Percentiles rank a stretch among this genome's conserved stretches.
Evolutionary conservation across 2,888 invertebrate species (phyloP).

Genomic region (Pristionchus japonicus): DNA sequence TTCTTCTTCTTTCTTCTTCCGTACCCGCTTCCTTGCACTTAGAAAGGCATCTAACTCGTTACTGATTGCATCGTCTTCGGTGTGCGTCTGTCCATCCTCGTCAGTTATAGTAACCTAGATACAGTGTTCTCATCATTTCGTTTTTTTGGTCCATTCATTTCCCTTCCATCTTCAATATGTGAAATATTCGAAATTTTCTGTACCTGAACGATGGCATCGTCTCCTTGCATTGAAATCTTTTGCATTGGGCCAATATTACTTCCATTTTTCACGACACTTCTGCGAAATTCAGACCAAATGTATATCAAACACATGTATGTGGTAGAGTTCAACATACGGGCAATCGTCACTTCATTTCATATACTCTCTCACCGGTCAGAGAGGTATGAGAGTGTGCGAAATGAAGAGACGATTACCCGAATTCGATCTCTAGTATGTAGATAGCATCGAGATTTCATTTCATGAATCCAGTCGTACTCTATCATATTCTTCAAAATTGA

Average conservation of each 20-base stretch:
- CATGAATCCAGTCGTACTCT: neutral
- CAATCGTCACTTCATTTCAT: too few species aligned
- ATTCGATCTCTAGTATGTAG: too few species aligned
- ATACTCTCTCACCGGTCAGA: too few species aligned
- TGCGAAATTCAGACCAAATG: neutral
- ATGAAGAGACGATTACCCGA: too few species aligned
- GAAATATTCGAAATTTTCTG: neutral
- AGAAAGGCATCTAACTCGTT: conserved; percentile 67
- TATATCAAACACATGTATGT: too few species aligned
- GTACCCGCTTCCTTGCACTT: conserved; percentile 67
- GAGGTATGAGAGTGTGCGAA: too few species aligned
- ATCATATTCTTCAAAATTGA: neutral
- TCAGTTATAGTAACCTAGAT: conserved; percentile 68
- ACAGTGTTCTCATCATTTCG: too few species aligned
- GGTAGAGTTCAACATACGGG: too few species aligned
- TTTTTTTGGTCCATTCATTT: neutral
- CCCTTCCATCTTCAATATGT: neutral
- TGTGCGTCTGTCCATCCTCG: conserved; percentile 62
- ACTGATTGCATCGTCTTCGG: conserved; percentile 57
- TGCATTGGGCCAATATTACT: neutral
- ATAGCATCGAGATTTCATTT: too few species aligned
- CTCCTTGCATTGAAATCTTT: conserved; percentile 27
- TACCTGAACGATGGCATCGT: conserved; percentile 32
- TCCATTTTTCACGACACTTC: conserved; percentile 49
- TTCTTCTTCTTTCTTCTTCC: neutral